Evolutionary conservation across 2,888 invertebrate genomes (phyloP).

Genomic region (Cryptosula pallasiana): DNA sequence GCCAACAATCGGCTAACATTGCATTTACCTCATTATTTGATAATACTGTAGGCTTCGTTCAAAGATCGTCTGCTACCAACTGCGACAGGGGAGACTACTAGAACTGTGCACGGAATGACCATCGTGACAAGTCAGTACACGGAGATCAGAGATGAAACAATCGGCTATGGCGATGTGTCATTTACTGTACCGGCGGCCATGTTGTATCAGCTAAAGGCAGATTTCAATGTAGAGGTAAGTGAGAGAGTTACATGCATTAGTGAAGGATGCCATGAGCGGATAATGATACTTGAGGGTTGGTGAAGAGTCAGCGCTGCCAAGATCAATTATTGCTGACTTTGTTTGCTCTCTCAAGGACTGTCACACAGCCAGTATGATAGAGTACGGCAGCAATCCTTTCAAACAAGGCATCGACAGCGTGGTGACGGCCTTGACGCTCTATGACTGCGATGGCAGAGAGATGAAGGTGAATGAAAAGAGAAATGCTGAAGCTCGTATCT

Average conservation of each 20-base stretch:
- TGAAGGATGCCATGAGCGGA: too few species aligned
- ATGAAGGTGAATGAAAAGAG: constrained; percentile 27
- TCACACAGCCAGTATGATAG: not conserved
- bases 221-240: not conserved
- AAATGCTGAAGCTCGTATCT: not conserved
- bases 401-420: constrained; percentile 33
- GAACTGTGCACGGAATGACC: not conserved
- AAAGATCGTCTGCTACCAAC: not conserved
- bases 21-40: not conserved
- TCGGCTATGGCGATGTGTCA: not conserved
- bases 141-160: not conserved
- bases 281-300: too few species aligned
- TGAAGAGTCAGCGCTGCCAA: too few species aligned
- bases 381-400: constrained; percentile 2
- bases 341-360: constrained; percentile 3
- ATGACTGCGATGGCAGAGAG: constrained; percentile 34
- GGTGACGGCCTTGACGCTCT: constrained; percentile 40
- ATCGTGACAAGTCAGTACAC: not conserved
- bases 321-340: too few species aligned
- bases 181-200: not conserved
- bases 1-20: too few species aligned
- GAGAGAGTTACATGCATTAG: too few species aligned
- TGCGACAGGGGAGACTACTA: not conserved
- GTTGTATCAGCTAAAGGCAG: not conserved
- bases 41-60: not conserved